A percentile compares a stretch with the other conserved stretches of the same genome.
phyloP scores from a whole-genome alignment of 2,888 invertebrate species.

The Euzophera pinguis region DNA sequence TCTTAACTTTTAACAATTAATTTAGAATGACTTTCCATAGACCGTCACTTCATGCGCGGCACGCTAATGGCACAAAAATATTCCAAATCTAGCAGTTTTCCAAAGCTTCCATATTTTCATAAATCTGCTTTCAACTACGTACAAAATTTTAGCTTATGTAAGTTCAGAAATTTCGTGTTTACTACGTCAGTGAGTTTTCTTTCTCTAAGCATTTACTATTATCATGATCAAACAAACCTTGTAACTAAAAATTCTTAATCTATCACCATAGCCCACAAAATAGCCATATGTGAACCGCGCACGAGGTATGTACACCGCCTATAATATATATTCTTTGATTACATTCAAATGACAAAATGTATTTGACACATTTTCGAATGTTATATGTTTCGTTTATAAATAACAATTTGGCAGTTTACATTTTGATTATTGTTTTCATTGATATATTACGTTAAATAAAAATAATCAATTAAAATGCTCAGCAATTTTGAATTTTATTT shows the following conservation, averaged over 20 bases:
- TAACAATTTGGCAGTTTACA: constrained; percentile 49
- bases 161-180: too few species aligned
- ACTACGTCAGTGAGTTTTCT: too few species aligned
- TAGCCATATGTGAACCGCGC: not conserved
- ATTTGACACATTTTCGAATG: constrained; percentile 42
- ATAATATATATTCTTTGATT: constrained; percentile 25
- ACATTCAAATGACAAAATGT: constrained; percentile 29
- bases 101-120: too few species aligned
- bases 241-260: too few species aligned
- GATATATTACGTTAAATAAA: constrained; percentile 3
- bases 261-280: too few species aligned
- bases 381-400: constrained; percentile 21
- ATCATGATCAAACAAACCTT: too few species aligned
- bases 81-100: too few species aligned
- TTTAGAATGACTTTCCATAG: constrained; percentile 47
- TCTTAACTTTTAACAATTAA: constrained; percentile 43
- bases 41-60: not conserved
- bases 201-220: too few species aligned
- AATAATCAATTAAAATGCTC: not conserved
- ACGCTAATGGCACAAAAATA: not conserved
- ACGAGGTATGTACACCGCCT: constrained; percentile 15
- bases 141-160: too few species aligned
- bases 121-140: too few species aligned
- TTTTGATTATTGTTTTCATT: constrained; percentile 26
- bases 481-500: not conserved